Percentiles rank a stretch among this genome's conserved stretches.
Evolutionary conservation across 1,140 invertebrate species (phyloP).

Genomic region (Leguminivora glycinivorella): DNA sequence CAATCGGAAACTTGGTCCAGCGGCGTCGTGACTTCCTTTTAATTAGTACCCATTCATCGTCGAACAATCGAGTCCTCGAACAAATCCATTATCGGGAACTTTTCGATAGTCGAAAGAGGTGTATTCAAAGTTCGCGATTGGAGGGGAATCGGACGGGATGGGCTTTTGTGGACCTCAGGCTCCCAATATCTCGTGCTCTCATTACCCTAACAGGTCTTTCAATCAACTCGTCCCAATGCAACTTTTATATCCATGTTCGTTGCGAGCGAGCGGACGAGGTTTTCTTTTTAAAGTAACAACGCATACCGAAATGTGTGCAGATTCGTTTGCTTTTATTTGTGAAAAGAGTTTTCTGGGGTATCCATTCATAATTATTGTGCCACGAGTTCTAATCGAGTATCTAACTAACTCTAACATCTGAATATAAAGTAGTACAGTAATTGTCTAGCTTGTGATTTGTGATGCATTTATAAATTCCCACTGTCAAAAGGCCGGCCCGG

Average conservation of each 20-base stretch:
- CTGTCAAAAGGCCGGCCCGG: background rate
- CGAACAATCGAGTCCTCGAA: constrained; percentile 72
- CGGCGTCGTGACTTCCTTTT: constrained; percentile 72
- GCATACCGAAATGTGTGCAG: background rate
- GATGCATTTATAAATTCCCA: background rate
- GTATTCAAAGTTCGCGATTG: constrained; percentile 66
- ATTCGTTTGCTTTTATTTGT: constrained; percentile 3
- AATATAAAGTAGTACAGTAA: no score
- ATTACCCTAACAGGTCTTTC: constrained; percentile 2
- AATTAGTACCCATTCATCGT: constrained; percentile 77
- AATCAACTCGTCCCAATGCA: background rate
- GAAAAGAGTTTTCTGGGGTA: background rate
- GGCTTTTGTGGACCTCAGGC: constrained; percentile 44
- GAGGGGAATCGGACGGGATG: constrained; percentile 49
- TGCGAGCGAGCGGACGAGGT: constrained; percentile 3
- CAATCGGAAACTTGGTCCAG: constrained; percentile 71
- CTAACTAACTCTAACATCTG: background rate
- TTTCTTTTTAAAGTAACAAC: background rate
- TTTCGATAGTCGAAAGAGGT: constrained; percentile 74
- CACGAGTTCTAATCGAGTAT: background rate
- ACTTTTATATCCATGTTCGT: constrained; percentile 7
- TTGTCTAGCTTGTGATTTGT: background rate
- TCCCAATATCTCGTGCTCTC: constrained; percentile 6
- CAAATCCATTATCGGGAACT: constrained; percentile 75
- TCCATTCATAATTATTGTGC: background rate